These are phyloP conservation scores for Elymnias hypermnestra DNA, from an alignment of 1,140 invertebrate genomes.

Conservation along the genomic window DNA sequence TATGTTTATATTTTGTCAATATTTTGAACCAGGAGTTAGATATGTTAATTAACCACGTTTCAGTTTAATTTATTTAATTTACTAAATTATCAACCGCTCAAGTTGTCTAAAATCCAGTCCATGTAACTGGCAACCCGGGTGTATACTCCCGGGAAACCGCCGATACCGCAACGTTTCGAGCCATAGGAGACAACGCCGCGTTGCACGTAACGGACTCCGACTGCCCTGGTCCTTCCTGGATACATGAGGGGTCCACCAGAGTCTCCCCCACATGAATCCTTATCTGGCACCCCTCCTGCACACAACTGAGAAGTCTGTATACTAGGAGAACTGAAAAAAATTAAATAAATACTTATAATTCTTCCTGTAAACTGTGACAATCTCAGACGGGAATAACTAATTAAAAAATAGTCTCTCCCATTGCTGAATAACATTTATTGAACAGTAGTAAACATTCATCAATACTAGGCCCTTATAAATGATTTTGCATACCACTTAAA, in stretches of 20 bases:
- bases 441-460: too few relatives aligned
- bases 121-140: conserved; percentile 78
- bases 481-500: too few relatives aligned
- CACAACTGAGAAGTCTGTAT: conserved; percentile 78
- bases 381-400: too few relatives aligned
- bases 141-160: conserved; percentile 79
- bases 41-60: too few relatives aligned
- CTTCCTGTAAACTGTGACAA: too few relatives aligned
- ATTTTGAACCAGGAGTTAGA: too few relatives aligned
- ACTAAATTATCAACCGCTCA: conserved; percentile 29
- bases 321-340: conserved; percentile 36
- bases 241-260: conserved; percentile 83
- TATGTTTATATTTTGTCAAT: too few relatives aligned
- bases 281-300: conserved; percentile 75
- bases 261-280: conserved; percentile 81
- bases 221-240: conserved; percentile 28
- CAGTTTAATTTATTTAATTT: too few relatives aligned
- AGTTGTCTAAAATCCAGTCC: conserved; percentile 81
- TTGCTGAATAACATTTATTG: too few relatives aligned
- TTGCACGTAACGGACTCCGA: conserved; percentile 69
- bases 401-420: too few relatives aligned
- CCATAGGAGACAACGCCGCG: conserved; percentile 84
- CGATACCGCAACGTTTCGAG: conserved; percentile 76
- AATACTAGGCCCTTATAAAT: too few relatives aligned
- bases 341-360: too few relatives aligned